Evolutionary conservation across 1,140 invertebrate genomes (phyloP).

Genomic region (Drosophila ficusphila): DNA sequence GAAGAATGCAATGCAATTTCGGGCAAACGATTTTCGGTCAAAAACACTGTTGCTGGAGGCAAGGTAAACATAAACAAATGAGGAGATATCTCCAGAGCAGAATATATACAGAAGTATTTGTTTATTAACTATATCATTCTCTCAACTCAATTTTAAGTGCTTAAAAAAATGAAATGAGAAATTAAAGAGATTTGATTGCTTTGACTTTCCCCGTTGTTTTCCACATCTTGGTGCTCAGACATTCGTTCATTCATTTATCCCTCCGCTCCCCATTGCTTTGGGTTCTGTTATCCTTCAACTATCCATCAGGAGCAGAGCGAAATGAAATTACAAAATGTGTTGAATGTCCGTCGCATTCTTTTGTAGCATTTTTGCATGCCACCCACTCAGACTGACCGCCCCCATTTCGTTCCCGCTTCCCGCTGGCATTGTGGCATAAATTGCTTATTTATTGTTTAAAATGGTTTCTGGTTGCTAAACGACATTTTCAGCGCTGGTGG

Average conservation of each 20-base stretch:
- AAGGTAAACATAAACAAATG: constrained; percentile 30
- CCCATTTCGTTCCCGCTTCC: background rate
- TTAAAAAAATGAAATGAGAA: background rate
- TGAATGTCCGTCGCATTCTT: constrained; percentile 37
- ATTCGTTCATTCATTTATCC: constrained; percentile 17
- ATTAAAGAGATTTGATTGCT: no score
- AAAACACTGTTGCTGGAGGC: constrained; percentile 56
- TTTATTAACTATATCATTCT: background rate
- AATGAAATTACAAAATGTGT: constrained; percentile 75
- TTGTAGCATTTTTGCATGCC: constrained; percentile 56
- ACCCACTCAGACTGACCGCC: constrained; percentile 16
- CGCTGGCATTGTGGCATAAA: constrained; percentile 56
- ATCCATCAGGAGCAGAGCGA: constrained; percentile 51
- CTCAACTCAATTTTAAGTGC: background rate
- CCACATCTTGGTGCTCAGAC: constrained; percentile 2
- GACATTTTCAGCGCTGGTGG: constrained; percentile 55
- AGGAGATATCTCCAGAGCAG: background rate
- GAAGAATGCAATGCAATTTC: constrained; percentile 58
- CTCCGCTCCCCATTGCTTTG: background rate
- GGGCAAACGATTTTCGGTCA: constrained; percentile 46
- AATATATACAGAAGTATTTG: no score
- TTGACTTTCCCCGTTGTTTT: background rate
- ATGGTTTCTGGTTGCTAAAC: constrained; percentile 65
- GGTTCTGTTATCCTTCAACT: constrained; percentile 12
- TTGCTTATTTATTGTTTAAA: constrained; percentile 82